Evolutionary conservation across 2,113 vertebrate species (phyloP).

Genomic region (Ameiurus melas): DNA sequence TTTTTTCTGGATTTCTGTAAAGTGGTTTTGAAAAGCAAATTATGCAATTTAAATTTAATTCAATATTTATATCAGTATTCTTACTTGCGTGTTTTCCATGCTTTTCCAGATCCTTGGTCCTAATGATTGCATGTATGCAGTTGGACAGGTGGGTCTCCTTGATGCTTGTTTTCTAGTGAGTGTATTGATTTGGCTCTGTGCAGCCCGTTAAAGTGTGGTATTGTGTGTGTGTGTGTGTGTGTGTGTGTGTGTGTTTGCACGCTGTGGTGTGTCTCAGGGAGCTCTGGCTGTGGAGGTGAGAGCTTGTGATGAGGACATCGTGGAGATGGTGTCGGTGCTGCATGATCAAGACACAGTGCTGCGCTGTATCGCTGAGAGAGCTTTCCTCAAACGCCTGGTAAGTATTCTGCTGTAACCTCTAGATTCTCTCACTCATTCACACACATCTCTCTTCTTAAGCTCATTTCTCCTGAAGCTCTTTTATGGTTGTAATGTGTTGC

Average conservation of each 20-base stretch:
- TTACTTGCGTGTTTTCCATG: neutral
- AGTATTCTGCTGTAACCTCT: neutral
- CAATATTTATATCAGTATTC: neutral
- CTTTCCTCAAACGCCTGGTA: conserved; percentile 91
- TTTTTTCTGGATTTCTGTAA: neutral
- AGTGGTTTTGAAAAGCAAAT: neutral
- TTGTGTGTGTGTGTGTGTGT: neutral
- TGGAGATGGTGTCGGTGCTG: conserved; percentile 86
- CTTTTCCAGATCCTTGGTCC: conserved; percentile 81
- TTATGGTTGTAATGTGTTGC: neutral
- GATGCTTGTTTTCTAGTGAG: neutral
- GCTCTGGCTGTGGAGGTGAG: conserved; percentile 93
- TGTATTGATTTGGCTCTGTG: neutral
- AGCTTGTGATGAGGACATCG: conserved; percentile 83
- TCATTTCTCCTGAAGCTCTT: neutral
- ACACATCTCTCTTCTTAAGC: neutral
- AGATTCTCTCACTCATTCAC: neutral
- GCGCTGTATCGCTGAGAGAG: conserved; percentile 92
- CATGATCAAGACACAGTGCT: conserved; percentile 86
- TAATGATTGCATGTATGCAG: conserved; percentile 92
- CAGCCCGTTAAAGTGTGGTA: neutral
- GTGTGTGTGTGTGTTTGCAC: neutral
- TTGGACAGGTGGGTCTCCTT: conserved; percentile 83
- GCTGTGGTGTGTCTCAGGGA: conserved; percentile 73
- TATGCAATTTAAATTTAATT: neutral